These are phyloP conservation scores for Lycophotia porphyrea DNA, from an alignment of 2,888 invertebrate species.

Conservation along the genomic window DNA sequence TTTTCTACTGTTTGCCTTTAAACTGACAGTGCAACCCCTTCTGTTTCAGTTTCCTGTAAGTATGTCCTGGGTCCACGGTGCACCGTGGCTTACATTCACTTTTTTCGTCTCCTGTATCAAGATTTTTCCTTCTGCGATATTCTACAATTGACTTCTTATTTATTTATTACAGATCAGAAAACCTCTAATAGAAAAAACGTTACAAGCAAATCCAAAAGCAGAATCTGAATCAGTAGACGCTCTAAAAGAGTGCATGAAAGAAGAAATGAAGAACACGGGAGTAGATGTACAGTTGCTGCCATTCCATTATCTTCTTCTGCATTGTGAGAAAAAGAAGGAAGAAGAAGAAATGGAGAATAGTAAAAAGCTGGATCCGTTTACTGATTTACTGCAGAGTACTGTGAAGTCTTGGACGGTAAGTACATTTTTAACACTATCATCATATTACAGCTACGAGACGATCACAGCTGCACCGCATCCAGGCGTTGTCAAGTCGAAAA, in stretches of 20 bases:
- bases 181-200: constrained; percentile 78
- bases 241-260: constrained; percentile 62
- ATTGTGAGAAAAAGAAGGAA: constrained; percentile 67
- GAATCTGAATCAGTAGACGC: constrained; percentile 58
- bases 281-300: constrained; percentile 66
- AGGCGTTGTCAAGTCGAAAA: too few species aligned
- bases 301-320: constrained; percentile 69
- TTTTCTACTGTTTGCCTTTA: background rate
- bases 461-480: background rate
- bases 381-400: constrained; percentile 66
- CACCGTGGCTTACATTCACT: background rate
- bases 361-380: constrained; percentile 74
- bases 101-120: background rate
- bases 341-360: constrained; percentile 49
- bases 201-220: constrained; percentile 65
- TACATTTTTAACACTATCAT: background rate
- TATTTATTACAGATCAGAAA: constrained; percentile 76
- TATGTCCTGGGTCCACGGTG: background rate
- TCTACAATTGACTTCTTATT: background rate
- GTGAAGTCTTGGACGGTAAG: constrained; percentile 85
- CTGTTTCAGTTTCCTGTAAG: background rate
- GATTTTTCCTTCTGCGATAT: background rate
- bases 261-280: constrained; percentile 59
- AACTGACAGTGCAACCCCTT: background rate
- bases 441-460: background rate